Percentiles rank a stretch among this genome's conserved stretches.
phyloP scores from a whole-genome alignment of 2,113 vertebrate genomes.

The Pangasianodon hypophthalmus region DNA sequence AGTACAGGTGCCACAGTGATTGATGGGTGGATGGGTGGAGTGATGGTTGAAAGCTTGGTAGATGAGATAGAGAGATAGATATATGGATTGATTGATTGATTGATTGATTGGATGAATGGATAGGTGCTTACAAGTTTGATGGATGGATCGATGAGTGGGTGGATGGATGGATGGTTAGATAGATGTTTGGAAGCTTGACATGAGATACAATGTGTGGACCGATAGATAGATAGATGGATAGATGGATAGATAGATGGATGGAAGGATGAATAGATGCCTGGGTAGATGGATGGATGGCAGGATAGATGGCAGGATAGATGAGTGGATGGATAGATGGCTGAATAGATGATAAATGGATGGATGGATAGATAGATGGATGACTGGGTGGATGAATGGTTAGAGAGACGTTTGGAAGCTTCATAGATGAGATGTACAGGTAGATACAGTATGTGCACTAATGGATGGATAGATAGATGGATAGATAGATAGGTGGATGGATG shows the following conservation, averaged over 20 bases:
- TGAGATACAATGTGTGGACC: neutral
- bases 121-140: neutral
- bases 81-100: neutral
- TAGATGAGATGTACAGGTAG: neutral
- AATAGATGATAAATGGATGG: neutral
- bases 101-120: neutral
- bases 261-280: neutral
- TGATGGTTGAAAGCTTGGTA: neutral
- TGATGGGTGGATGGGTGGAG: neutral
- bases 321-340: neutral
- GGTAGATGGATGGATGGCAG: neutral
- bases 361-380: neutral
- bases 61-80: neutral
- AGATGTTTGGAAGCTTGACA: neutral
- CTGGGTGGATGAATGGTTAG: neutral
- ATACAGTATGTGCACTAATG: neutral
- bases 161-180: neutral
- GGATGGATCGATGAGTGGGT: no score
- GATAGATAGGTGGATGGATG: neutral
- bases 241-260: neutral
- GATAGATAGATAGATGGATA: neutral
- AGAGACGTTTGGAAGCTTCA: neutral
- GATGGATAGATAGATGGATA: neutral
- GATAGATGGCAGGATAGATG: neutral
- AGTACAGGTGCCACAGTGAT: neutral